A percentile compares a stretch with the other conserved stretches of the same genome.
Evolutionary conservation across 2,797 vertebrate genomes (phyloP).

Genomic region (Phaenicophaeus curvirostris): DNA sequence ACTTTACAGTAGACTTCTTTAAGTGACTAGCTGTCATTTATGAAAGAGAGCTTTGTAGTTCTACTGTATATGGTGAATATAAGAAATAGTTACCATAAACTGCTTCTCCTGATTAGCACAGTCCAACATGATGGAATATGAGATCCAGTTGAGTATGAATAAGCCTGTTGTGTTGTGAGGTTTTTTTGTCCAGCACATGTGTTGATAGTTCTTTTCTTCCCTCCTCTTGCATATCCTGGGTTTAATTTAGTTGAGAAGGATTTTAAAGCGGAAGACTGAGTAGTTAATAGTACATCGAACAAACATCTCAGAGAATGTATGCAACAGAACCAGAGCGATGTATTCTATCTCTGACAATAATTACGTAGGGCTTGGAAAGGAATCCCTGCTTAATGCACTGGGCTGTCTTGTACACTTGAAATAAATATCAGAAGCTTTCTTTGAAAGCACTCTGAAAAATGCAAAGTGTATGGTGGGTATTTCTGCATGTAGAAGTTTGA

Average conservation of each 20-base stretch:
- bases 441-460: background rate
- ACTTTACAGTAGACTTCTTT: background rate
- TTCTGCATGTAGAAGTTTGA: constrained; percentile 4
- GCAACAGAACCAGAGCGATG: background rate
- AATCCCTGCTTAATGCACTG: background rate
- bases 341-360: background rate
- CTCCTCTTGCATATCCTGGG: background rate
- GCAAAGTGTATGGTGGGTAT: background rate
- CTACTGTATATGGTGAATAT: background rate
- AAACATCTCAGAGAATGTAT: background rate
- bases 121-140: constrained; percentile 2
- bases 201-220: constrained; percentile 1
- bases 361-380: background rate
- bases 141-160: background rate
- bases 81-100: background rate
- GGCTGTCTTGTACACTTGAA: background rate
- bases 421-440: background rate
- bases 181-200: background rate
- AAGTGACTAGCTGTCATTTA: background rate
- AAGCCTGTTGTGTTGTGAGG: background rate
- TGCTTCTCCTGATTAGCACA: constrained; percentile 3
- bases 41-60: constrained; percentile 18
- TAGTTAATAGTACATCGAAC: background rate
- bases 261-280: background rate
- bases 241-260: background rate